Evolutionary conservation across 2,113 vertebrate species (phyloP), one percentile per base, ranked within the genome.

Genomic region (Heterocephalus glaber): DNA sequence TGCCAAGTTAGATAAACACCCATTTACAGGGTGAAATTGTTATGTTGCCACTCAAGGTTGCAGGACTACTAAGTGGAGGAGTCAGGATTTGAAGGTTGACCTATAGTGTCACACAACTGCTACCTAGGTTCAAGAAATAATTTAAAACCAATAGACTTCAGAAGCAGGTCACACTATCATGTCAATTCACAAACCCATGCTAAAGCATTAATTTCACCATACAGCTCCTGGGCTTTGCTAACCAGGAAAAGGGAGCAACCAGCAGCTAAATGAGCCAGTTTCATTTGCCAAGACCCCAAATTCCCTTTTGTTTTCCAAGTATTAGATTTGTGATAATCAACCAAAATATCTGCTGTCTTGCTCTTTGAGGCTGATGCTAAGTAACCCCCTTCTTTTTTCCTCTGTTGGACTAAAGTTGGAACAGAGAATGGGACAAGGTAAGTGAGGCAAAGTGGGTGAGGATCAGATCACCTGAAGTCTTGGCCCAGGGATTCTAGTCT

Each of bases 381-480:
- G n/a, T 47, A 30, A 60, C 13, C 19, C 11, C 33, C 3, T 66
- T 66, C 66, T 44, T 9, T 74, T 72, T 65, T 47, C 24, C 38
- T 83, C 76, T 44, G 30, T 24, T 52, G 72, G 54, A 65, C 47
- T 35, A 38, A 47, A 81, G 35, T 44, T 70, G 63, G 90, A 63
- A 47, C 26, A 65, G n/a, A 86, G 54, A 86, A 56, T 58, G 74
- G 38, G 52, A 41, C 44, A 47, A 87, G 35, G 22, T 14, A 58
- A 70, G 26, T 20, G 22, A 89, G 63, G 54, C 79, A 61, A 58
- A 4, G 13, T 61, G 7, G 19, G 16, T 5, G 16, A 60, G 7
- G 35, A 4, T 68, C 26, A 22, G 38, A 76, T 7, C 24, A 26
- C 2, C 0, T 7, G 2, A n/a, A 30, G 30, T 8, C 17, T 5